Evolutionary conservation across 1,140 invertebrate species (phyloP), one percentile per base, ranked within the genome.

Genomic region (Steinernema khuongi): DNA sequence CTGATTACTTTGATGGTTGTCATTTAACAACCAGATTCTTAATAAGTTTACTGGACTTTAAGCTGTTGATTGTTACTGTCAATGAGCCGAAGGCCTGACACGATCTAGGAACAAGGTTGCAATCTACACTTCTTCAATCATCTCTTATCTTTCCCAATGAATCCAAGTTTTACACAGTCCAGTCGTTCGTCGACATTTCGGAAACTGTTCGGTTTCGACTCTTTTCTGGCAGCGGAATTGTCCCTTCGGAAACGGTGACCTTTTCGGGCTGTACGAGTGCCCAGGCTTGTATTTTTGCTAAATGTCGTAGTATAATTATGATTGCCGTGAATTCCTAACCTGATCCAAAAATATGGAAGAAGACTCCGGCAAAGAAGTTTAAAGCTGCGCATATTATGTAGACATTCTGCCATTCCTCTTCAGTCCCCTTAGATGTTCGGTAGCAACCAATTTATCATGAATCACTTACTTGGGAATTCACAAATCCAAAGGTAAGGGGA

Each of bases 231-330:
- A 11, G 36, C 36, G 36, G 36, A n/a, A 41, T 7, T 11, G 36
- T 7, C n/a, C n/a, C n/a, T n/a, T 7, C 36, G 36, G n/a, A 7
- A 22, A 60, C 19, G 14, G 14, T 11, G 22, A 4, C 26, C 19
- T 60, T 60, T 17, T 36, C 11, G 7, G 17, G 30, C 44, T 72
- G 26, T 1, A 44, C 22, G 1, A 69, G 70, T 29, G 71, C 44
- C 71, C 71, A 72, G 1, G 50, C 26, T 69, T 72, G 71, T 19
- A 66, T n/a, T 68, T 71, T 66, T 19, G 71, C 71, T 72, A 26
- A 72, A 72, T 7, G 28, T 69, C 7, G 19, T 71, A 22, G 29
- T 22, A 1, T 29, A 72, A 28, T 71, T 29, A 70, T 17, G 36
- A 70, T 22, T 36, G 17, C 18, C n/a, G 31, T 71, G 2, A 70